Evolutionary conservation across 2,888 invertebrate species (phyloP), one percentile per base, ranked within the genome.

Genomic region (Bellardia bayeri): DNA sequence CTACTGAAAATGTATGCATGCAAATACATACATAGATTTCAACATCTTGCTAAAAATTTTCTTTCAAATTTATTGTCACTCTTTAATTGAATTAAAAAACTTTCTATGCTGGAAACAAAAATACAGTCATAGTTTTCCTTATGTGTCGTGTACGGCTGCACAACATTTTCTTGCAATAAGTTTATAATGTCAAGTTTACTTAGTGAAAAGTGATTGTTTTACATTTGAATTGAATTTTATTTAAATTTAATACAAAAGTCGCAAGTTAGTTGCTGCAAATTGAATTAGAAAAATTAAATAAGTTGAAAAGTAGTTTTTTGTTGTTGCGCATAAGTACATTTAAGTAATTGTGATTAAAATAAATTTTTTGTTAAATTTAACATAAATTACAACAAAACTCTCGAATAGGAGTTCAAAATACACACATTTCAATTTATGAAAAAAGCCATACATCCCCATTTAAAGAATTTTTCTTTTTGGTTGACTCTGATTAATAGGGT

Each of bases 31-130:
- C 3, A 51, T 13, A 51, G n/a, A 51, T 51, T 51, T 51, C 51
- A 37, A 61, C 51, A 63, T 3, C 13, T 3, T 49, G 14, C 40
- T 7, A 71, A 8, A 71, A n/a, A 54, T 30, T 54, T 63, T 61
- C 40, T 63, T 54, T 40, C 40, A 69, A 63, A 61, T 80, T 80
- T 71, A 80, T 63, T 80, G 80, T 71, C 71, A 80, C 63, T 14
- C 71, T 51, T 71, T 80, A 80, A 71, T 80, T 80, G 63, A 72
- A 80, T 80, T 72, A 71, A 69, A 69, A 79, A 79, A 79, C 42
- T 69, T 68, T 79, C 58, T 49, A 49, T 79, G 58, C 30, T 49
- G 23, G 16, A 16, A 6, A 11, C 3, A 42, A 61, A 7, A 72
- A 72, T 45, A 42, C 42, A 40, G 72, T 51, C 63, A 63, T 63